Percentiles rank a stretch among this genome's conserved stretches.
Evolutionary conservation across 2,797 vertebrate genomes (phyloP).

Genomic region (Amblyopsis hoosieri): DNA sequence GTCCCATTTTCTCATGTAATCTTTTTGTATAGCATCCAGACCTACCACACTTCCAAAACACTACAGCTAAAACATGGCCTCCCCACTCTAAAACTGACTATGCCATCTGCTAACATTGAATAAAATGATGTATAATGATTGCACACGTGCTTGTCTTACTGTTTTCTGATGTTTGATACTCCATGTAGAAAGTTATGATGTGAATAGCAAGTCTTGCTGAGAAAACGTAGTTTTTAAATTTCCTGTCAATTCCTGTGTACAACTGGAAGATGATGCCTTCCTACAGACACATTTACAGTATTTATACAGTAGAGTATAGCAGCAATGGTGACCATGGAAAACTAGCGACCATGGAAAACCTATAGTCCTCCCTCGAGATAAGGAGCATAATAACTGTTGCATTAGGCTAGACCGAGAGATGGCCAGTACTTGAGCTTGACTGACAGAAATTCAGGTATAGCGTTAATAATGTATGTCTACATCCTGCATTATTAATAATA

Average conservation of each 20-base stretch:
- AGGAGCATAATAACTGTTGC: neutral
- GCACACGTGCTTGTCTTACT: slow-evolving; percentile 28
- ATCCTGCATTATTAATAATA: slow-evolving; percentile 31
- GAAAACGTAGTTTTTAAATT: neutral
- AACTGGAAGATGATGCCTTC: slow-evolving; percentile 14
- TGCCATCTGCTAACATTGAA: slow-evolving; percentile 63
- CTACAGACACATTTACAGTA: slow-evolving; percentile 7
- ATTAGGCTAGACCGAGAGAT: slow-evolving; percentile 1
- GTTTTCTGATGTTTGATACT: neutral
- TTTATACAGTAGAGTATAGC: slow-evolving; percentile 16
- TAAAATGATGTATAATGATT: slow-evolving; percentile 56
- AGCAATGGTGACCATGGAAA: neutral
- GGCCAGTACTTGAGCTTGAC: neutral
- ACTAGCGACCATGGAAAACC: neutral
- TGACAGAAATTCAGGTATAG: slow-evolving; percentile 26
- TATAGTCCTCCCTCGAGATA: slow-evolving; percentile 16
- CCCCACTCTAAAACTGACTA: slow-evolving; percentile 22
- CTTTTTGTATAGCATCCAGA: slow-evolving; percentile 16
- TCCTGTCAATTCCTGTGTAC: slow-evolving; percentile 1
- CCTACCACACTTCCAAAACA: slow-evolving; percentile 33
- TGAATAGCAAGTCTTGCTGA: neutral
- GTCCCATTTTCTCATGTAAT: slow-evolving; percentile 46
- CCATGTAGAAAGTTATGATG: neutral
- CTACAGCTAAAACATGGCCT: slow-evolving; percentile 32
- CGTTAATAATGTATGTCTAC: slow-evolving; percentile 38